Base-by-base conservation (phyloP, 2,113 vertebrate species). In the Poecile atricapillus region DNA sequence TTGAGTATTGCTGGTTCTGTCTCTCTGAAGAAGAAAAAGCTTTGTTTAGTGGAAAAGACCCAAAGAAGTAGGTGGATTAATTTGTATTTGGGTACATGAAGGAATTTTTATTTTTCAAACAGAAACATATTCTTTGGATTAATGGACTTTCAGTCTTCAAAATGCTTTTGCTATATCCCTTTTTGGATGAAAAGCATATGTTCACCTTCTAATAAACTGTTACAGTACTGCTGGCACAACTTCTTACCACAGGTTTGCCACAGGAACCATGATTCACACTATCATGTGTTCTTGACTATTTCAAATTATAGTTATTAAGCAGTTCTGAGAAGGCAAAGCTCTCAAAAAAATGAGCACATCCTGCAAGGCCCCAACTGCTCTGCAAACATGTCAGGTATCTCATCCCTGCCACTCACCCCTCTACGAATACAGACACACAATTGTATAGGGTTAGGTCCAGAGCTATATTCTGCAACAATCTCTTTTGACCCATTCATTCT, bases 231-330 rank as follows among this genome's bases (percentile, higher is more conserved):
- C 76, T 95, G 88, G 88, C 69, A 92, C n/a, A 81, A 58, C 31
- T 82, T 79, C 62, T 93, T 89, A 92, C 95, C 93, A 84, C 92
- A 96, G 53, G 67, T 90, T 96, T 95, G 80, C 92, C 95, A 97
- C 90, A 94, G 92, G 92, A 96, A 88, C 86, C 86, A 65, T 97
- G 96, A 97, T 96, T 97, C 95, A 96, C 83, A 75, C 53, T 84
- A 75, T 92, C 90, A 82, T 87, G 77, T 81, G 89, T 87, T 92
- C 74, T 83, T 68, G 39, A 67, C 77, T 93, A 78, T 62, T 92
- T 89, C 53, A 95, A 96, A 91, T 90, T 81, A 67, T 73, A 93
- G 86, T 92, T 90, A 96, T 91, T 95, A 95, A 86, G 56, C 76
- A 86, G 73, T 91, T 89, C 83, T 95, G 77, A 95, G 90, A 93